A percentile compares a stretch with the other conserved stretches of the same genome.
These are phyloP conservation scores for Abrostola tripartita DNA, from an alignment of 2,888 invertebrate species.

Conservation along the genomic window DNA sequence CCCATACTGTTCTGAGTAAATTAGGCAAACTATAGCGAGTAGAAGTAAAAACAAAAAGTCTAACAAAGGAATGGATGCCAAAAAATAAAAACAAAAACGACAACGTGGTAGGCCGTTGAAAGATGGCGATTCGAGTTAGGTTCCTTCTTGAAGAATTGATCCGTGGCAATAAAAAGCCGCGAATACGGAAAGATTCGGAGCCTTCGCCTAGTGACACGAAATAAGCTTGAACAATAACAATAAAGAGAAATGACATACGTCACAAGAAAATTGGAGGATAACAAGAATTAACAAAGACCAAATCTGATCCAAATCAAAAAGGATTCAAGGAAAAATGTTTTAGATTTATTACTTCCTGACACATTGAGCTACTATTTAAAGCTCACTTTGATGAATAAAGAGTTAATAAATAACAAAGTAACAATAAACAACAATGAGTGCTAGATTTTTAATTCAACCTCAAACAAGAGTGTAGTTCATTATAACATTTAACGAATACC, in stretches of 20 bases:
- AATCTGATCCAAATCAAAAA: too few species aligned
- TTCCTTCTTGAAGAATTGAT: slow-evolving; percentile 1
- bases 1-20: neutral
- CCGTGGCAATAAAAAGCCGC: neutral
- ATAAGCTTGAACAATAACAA: neutral
- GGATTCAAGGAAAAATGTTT: too few species aligned
- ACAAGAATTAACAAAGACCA: neutral
- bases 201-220: neutral
- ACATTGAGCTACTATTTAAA: neutral
- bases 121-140: neutral
- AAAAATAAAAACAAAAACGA: neutral
- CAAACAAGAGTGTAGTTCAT: neutral
- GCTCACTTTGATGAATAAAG: neutral
- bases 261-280: neutral
- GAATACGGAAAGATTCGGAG: neutral
- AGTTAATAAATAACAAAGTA: neutral
- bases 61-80: slow-evolving; percentile 2
- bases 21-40: neutral
- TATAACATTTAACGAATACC: slow-evolving; percentile 11
- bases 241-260: neutral
- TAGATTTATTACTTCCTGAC: too few species aligned
- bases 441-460: neutral
- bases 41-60: neutral
- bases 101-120: slow-evolving; percentile 1
- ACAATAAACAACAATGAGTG: neutral